A percentile compares a stretch with the other conserved stretches of the same genome.
Evolutionary conservation across 1,140 invertebrate species (phyloP).

Genomic region (Laupala kohalensis): DNA sequence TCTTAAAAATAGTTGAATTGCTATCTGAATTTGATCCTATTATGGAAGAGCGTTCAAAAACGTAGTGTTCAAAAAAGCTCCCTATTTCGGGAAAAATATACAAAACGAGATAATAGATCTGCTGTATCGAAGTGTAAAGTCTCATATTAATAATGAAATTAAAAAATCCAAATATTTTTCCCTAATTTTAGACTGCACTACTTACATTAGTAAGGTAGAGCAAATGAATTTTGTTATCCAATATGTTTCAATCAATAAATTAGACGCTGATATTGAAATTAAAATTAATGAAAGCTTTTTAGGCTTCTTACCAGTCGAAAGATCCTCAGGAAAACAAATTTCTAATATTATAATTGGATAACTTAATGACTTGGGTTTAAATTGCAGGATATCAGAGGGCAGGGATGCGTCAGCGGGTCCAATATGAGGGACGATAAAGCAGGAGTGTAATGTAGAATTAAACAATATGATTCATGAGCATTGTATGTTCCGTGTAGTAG

Average conservation of each 20-base stretch:
- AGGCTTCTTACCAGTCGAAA: constrained; percentile 10
- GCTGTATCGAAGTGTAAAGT: too few relatives aligned
- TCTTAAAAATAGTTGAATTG: constrained; percentile 15
- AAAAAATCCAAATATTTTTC: too few relatives aligned
- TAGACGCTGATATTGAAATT: constrained; percentile 1
- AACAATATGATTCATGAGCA: too few relatives aligned
- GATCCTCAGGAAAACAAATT: constrained; percentile 5
- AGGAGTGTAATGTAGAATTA: too few relatives aligned
- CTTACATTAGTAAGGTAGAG: constrained; percentile 9
- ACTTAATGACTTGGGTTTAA: constrained; percentile 1
- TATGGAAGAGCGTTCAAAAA: constrained; percentile 2
- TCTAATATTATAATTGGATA: constrained; percentile 1
- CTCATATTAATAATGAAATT: too few relatives aligned
- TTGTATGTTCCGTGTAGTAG: too few relatives aligned
- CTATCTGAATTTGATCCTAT: constrained; percentile 14
- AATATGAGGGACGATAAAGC: too few relatives aligned
- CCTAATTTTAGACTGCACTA: neutral
- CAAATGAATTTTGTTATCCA: constrained; percentile 6
- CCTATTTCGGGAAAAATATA: too few relatives aligned
- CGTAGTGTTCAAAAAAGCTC: too few relatives aligned
- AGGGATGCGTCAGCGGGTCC: too few relatives aligned
- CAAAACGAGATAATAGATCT: too few relatives aligned
- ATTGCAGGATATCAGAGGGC: too few relatives aligned
- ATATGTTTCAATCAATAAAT: constrained; percentile 11
- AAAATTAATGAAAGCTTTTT: constrained; percentile 12